Evolutionary conservation across 2,113 vertebrate genomes (phyloP), one percentile per base, ranked within the genome.

Genomic region (Ciconia boyciana): DNA sequence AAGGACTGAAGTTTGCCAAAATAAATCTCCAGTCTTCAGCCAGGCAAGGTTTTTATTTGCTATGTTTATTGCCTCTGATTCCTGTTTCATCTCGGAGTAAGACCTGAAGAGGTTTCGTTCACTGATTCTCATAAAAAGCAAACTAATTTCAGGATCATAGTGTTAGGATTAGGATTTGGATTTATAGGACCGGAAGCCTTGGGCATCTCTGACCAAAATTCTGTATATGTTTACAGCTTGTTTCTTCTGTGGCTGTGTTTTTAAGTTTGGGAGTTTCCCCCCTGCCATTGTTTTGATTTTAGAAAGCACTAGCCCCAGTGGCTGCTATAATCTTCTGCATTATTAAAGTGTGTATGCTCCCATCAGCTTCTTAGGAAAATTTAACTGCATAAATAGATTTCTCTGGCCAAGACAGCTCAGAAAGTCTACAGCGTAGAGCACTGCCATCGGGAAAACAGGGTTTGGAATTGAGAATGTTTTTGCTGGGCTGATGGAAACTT

Each of bases 401-500:
- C 43, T 91, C 81, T 84, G 46, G 87, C 90, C 71, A 86, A 94
- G 71, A 57, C 22, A 80, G 54, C 48, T 89, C 78, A 83, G 81
- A 51, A 87, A 66, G 31, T 61, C 75, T 76, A 52, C 58, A 83
- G 49, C 3, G 1, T 18, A 87, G 87, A 85, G 58, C 1, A 1
- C 55, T 94, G 84, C 89, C 93, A 89, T 84, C 1, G 8, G 84
- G 75, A 94, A 94, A 95, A 93, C 62, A 91, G 58, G 24, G 54
- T 70, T 96, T 97, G 91, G 94, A 94, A 94, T 43, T 62, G 78
- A 87, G 65, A 94, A 91, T 74, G 74, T 70, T 97, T 96, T 93
- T 94, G 39, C 94, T 90, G 74, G 49, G 46, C 78, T 90, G 80
- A 93, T 94, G 97, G 87, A 97, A 97, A 95, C 81, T 95, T 96